phyloP scores from a whole-genome alignment of 2,113 vertebrate genomes.

The Callospermophilus lateralis region DNA sequence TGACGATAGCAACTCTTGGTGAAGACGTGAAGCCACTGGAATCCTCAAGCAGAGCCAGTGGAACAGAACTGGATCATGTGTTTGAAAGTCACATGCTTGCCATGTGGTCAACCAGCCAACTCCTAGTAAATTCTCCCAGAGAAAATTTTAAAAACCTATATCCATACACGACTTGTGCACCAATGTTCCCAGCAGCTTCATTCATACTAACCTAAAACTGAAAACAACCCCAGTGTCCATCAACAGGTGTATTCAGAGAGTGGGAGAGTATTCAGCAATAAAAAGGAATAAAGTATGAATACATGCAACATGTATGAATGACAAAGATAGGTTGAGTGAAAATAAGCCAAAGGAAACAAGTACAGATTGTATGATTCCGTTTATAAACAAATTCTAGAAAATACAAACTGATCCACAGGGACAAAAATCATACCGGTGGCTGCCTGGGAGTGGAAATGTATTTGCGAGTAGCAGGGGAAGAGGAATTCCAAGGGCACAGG shows the following conservation, averaged over 20 bases:
- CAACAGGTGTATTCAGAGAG: background rate
- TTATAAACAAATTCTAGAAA: background rate
- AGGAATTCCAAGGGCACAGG: background rate
- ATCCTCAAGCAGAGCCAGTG: background rate
- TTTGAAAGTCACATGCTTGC: background rate
- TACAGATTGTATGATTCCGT: background rate
- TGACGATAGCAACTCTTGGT: background rate
- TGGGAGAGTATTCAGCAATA: background rate
- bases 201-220: background rate
- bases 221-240: background rate
- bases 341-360: background rate
- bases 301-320: background rate
- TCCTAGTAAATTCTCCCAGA: background rate
- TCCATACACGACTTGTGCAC: background rate
- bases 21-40: background rate
- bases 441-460: background rate
- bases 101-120: background rate
- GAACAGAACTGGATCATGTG: background rate
- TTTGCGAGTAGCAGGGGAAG: background rate
- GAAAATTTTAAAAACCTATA: background rate
- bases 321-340: background rate
- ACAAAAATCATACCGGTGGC: background rate
- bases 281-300: background rate
- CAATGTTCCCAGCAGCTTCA: background rate
- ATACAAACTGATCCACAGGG: background rate